These are phyloP conservation scores for Choreutis nemorana DNA, from an alignment of 2,888 invertebrate genomes.

Conservation along the genomic window DNA sequence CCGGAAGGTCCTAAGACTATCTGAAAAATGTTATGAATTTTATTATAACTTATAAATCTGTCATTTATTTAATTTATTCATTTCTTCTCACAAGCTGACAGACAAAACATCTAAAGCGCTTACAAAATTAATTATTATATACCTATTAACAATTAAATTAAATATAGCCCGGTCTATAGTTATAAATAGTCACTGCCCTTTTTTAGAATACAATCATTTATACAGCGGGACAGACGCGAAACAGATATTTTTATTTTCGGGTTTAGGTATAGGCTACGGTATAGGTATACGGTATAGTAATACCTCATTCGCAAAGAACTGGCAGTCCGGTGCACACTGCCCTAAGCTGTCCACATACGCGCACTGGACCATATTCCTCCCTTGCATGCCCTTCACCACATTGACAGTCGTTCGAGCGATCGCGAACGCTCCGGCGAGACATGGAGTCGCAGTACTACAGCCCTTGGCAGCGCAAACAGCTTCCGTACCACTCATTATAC, in stretches of 20 bases:
- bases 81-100: no score
- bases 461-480: constrained; percentile 38
- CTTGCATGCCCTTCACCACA: constrained; percentile 44
- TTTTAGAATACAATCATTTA: no score
- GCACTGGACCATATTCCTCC: constrained; percentile 35
- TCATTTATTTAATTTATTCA: no score
- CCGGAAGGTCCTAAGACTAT: constrained; percentile 47
- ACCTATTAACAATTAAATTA: no score
- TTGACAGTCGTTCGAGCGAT: constrained; percentile 44
- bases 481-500: constrained; percentile 47
- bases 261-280: no score
- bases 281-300: no score
- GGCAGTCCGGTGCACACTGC: constrained; percentile 44
- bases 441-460: constrained; percentile 28
- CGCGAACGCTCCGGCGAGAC: constrained; percentile 47
- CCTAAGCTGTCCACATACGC: constrained; percentile 45
- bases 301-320: constrained; percentile 49
- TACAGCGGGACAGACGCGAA: no score
- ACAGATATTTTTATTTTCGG: no score
- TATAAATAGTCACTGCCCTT: no score
- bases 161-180: no score
- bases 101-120: no score
- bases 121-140: background rate
- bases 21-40: constrained; percentile 17
- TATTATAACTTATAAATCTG: background rate